Conservation (phyloP, 2,113 vertebrate species). For the Theristicus caerulescens region DNA sequence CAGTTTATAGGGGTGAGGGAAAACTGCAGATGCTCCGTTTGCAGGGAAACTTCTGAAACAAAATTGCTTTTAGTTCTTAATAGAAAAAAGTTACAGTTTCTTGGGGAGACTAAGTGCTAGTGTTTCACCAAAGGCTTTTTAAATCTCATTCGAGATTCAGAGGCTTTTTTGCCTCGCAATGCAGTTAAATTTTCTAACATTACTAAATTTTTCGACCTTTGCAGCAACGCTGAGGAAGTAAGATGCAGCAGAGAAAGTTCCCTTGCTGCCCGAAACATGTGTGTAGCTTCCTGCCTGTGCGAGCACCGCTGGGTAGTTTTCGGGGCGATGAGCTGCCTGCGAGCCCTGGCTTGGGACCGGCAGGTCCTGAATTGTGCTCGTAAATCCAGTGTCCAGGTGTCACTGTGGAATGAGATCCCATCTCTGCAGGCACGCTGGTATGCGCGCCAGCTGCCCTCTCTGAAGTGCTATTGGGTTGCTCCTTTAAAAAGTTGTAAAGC, state of each 20-base stretch:
- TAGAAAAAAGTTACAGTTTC: not conserved
- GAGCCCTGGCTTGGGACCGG: not conserved
- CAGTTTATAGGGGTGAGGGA: not conserved
- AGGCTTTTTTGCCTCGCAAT: not conserved
- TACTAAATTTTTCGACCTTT: not conserved
- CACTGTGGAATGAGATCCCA: not conserved
- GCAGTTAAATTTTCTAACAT: not conserved
- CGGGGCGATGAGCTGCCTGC: not conserved
- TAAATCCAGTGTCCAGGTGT: not conserved
- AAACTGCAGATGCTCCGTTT: not conserved
- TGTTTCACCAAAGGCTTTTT: not conserved
- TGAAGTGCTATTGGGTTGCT: not conserved
- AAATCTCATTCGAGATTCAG: rapidly evolving
- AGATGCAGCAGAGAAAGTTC: not conserved
- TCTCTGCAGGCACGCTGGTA: not conserved
- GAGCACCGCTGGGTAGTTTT: not conserved
- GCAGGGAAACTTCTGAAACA: not conserved
- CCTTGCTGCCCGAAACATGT: not conserved
- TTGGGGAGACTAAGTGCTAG: not conserved
- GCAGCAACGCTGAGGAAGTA: not conserved
- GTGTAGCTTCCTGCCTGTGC: not conserved
- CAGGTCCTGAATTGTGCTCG: not conserved
- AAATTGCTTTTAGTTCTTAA: not conserved
- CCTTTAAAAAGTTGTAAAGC: not conserved
- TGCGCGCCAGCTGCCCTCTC: not conserved